A percentile compares a stretch with the other conserved stretches of the same genome.
phyloP scores from a whole-genome alignment of 1,140 invertebrate species.

The Leptopilina boulardi region DNA sequence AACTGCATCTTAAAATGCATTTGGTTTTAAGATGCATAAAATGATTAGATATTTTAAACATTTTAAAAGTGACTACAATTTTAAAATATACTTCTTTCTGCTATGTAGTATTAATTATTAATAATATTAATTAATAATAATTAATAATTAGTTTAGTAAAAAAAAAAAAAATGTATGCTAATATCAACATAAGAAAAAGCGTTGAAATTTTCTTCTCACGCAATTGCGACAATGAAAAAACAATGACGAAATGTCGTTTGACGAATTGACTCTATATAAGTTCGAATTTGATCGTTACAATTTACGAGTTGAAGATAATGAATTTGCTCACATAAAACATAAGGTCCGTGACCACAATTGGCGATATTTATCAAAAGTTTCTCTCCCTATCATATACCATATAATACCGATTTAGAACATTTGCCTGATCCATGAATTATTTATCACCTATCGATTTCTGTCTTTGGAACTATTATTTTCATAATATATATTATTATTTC shows the following conservation, averaged over 20 bases:
- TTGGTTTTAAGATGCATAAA: too few relatives aligned
- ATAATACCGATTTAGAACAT: conserved; percentile 9
- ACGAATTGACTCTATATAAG: neutral
- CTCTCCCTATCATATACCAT: neutral
- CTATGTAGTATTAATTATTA: too few relatives aligned
- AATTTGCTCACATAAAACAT: conserved; percentile 53
- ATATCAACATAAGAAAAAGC: neutral
- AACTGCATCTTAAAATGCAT: too few relatives aligned
- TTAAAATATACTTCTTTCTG: too few relatives aligned
- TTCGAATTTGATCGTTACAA: conserved; percentile 48
- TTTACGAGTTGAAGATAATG: conserved; percentile 48
- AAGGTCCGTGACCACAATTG: conserved; percentile 34
- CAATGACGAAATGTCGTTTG: neutral
- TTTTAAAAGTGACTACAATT: too few relatives aligned
- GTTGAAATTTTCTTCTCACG: neutral
- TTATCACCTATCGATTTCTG: neutral
- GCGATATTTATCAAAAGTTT: conserved; percentile 4
- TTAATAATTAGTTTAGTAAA: neutral
- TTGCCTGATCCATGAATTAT: neutral
- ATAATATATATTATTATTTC: too few relatives aligned
- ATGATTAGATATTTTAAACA: too few relatives aligned
- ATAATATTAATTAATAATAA: too few relatives aligned
- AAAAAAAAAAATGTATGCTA: neutral
- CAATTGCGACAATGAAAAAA: neutral
- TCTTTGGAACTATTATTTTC: neutral